A percentile compares a stretch with the other conserved stretches of the same genome.
Evolutionary conservation across 2,797 vertebrate species (phyloP).

Genomic region (Arremon aurantiirostris): DNA sequence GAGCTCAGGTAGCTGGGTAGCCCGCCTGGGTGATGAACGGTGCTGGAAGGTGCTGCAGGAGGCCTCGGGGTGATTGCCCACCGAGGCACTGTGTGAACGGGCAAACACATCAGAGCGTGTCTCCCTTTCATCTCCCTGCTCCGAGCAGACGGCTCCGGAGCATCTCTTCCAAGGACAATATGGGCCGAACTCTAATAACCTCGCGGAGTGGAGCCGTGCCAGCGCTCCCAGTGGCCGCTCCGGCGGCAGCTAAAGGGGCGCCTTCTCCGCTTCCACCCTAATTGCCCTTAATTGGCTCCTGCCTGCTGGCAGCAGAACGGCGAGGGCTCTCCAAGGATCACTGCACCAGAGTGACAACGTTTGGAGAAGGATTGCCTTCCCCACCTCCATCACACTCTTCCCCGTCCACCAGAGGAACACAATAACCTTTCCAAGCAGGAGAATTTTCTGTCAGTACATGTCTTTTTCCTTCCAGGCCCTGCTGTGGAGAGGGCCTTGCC

Average conservation of each 20-base stretch:
- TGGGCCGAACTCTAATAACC: constrained; percentile 65
- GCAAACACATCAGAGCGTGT: constrained; percentile 48
- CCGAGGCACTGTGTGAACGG: background rate
- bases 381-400: constrained; percentile 8
- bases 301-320: constrained; percentile 61
- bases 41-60: background rate
- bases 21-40: background rate
- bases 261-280: constrained; percentile 65
- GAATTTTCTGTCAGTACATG: background rate
- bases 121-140: constrained; percentile 23
- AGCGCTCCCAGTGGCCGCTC: constrained; percentile 44
- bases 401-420: background rate
- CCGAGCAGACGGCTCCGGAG: constrained; percentile 12
- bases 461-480: background rate
- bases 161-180: constrained; percentile 66
- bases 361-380: background rate
- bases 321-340: constrained; percentile 56
- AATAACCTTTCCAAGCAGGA: background rate
- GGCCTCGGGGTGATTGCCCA: background rate
- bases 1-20: background rate
- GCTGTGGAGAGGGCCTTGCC: background rate
- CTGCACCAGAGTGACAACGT: background rate
- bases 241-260: constrained; percentile 59
- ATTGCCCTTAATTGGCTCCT: constrained; percentile 68
- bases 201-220: constrained; percentile 52